Base-by-base conservation (phyloP, 2,888 invertebrate species). In the Ptilodon capucinus region DNA sequence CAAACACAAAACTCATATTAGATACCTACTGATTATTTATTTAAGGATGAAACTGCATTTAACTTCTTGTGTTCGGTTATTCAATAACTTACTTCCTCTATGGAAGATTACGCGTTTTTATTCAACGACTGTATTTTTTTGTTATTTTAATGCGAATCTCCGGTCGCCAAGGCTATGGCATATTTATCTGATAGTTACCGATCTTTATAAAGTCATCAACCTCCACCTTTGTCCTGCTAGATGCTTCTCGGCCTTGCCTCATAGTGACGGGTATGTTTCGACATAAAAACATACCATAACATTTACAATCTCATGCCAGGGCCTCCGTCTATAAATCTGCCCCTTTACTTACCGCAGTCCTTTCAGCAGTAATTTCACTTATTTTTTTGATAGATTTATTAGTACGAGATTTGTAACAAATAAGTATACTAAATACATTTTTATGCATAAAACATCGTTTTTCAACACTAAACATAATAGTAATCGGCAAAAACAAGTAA, bases 171-270 rank as follows among this genome's bases (percentile, higher is more conserved):
- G 60, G 58, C 28, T 46, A 23, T 9, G n/a, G n/a, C n/a, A n/a
- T n/a, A n/a, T 19, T 61, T 60, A 56, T 35, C 39, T 57, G 46
- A 48, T 40, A 45, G 19, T 43, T 16, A 9, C 19, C 42, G 51
- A 61, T 54, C 46, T 48, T 48, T 13, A 14, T 54, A 46, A 45
- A 40, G 62, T 41, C 51, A 51, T 46, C 40, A 35, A 47, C 54
- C 54, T 57, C 58, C 42, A 51, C 51, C 54, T 60, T 44, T 60
- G 46, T 48, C 28, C 42, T 40, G 41, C 40, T 49, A 49, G 38
- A 36, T 4, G 36, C 19, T 18, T 25, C 44, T 17, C 30, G 38
- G 19, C 38, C 38, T 38, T 7, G 38, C 19, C n/a, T 6, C 14
- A 0, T 38, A n/a, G 17, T 16, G 11, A n/a, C 1, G n/a, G n/a